Evolutionary conservation across 2,797 vertebrate genomes (phyloP), one percentile per base, ranked within the genome.

Genomic region (Leptoclinus maculatus): DNA sequence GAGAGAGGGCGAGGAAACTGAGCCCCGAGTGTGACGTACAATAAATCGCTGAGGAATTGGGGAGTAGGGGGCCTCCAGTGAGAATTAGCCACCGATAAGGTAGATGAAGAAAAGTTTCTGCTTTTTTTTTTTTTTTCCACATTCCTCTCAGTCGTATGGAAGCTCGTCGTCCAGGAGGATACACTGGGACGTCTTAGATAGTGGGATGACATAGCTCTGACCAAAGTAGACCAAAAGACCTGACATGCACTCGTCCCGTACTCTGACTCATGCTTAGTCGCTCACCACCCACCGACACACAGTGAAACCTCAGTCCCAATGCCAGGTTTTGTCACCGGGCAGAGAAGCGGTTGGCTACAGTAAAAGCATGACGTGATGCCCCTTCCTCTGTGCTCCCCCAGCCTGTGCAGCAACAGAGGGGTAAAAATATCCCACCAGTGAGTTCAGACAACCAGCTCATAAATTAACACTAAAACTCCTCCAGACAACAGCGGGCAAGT

Each of bases 361-460:
- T 92, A 92, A 91, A 92, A 87, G 84, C 89, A 94, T 95, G 94
- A 95, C 91, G 94, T 94, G 93, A 94, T 92, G 89, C 89, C 90
- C 92, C 88, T 92, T 91, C 91, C 90, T 91, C 91, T 80, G 64
- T 86, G 89, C 90, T 90, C 93, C 92, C 90, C 93, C 85, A 88
- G 92, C 92, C 93, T 90, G 93, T 94, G 92, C 93, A 95, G 94
- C 94, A 95, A 95, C 95, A 95, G 94, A 93, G 90, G 90, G 92
- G 94, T 94, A 95, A 95, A 95, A 95, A 95, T 94, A 95, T 93
- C 93, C 88, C 88, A 88, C 87, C 92, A 93, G 84, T 83, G 89
- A 93, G 88, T 94, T 92, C 91, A 94, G 93, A 94, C 92, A 92
- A 92, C 91, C 80, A 85, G 88, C 92, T 93, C 93, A 93, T 94